Percentiles rank a stretch among this genome's conserved stretches.
phyloP scores from a whole-genome alignment of 2,888 invertebrate genomes.

The Trichacis sp. region DNA sequence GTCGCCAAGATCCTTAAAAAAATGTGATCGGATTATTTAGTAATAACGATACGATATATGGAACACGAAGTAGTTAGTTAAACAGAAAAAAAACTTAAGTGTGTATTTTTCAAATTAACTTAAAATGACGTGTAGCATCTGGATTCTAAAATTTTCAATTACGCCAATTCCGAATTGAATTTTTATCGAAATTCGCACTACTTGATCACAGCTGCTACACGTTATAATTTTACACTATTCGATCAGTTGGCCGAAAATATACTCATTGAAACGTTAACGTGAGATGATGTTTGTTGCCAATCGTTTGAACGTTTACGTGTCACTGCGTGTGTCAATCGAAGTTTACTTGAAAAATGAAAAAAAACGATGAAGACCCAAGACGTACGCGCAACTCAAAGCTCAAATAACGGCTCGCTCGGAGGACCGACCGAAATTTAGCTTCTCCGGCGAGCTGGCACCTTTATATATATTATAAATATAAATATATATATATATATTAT shows the following conservation, averaged over 20 bases:
- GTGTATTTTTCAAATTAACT: constrained; percentile 16
- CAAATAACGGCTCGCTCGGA: constrained; percentile 69
- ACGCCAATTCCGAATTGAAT: not conserved
- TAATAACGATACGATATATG: constrained; percentile 37
- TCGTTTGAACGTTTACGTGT: constrained; percentile 35
- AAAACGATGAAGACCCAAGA: constrained; percentile 49
- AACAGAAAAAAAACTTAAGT: constrained; percentile 19
- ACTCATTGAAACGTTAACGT: constrained; percentile 38
- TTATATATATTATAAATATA: constrained; percentile 58
- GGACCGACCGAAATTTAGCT: constrained; percentile 66
- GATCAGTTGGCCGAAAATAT: constrained; percentile 32
- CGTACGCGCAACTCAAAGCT: constrained; percentile 66
- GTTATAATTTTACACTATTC: constrained; percentile 27
- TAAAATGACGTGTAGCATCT: constrained; percentile 37
- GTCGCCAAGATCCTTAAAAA: constrained; percentile 49
- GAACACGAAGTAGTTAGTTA: constrained; percentile 43
- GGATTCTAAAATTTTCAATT: not conserved
- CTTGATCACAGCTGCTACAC: constrained; percentile 38
- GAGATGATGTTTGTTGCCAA: constrained; percentile 12
- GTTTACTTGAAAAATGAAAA: constrained; percentile 36
- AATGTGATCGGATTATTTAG: constrained; percentile 42
- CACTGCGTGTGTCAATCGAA: constrained; percentile 34
- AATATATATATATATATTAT: constrained; percentile 41
- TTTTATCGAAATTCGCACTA: not conserved
- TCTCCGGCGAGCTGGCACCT: constrained; percentile 68